Evolutionary conservation across 2,888 invertebrate genomes (phyloP).

Genomic region (Brenthis daphne): DNA sequence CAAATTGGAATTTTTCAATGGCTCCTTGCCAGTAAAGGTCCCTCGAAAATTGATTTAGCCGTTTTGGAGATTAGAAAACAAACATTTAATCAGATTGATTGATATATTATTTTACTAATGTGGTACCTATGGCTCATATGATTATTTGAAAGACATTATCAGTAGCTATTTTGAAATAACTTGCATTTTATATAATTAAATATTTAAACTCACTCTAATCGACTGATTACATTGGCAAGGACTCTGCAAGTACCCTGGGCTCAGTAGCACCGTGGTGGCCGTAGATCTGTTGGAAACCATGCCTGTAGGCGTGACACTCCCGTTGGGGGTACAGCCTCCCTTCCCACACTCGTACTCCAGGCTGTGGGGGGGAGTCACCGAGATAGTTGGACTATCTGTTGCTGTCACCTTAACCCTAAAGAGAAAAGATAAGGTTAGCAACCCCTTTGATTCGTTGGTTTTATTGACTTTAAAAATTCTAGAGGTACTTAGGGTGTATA

Average conservation of each 20-base stretch:
- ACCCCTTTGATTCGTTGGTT: no score
- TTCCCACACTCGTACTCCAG: slow-evolving; percentile 72
- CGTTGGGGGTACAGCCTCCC: slow-evolving; percentile 69
- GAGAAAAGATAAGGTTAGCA: slow-evolving; percentile 6
- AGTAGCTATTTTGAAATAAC: no score
- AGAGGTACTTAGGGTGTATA: no score
- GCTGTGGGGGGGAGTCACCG: slow-evolving; percentile 73
- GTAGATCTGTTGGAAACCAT: slow-evolving; percentile 67
- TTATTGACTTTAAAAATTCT: no score
- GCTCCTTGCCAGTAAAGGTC: no score
- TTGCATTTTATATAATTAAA: neutral
- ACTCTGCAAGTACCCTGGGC: slow-evolving; percentile 71
- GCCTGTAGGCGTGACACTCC: slow-evolving; percentile 72
- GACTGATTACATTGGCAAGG: slow-evolving; percentile 78
- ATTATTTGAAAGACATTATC: no score
- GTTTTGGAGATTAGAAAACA: no score
- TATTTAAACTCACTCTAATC: slow-evolving; percentile 58
- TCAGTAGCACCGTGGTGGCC: slow-evolving; percentile 70
- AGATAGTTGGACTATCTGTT: slow-evolving; percentile 75
- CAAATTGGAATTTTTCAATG: no score
- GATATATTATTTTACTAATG: no score
- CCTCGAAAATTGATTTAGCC: no score
- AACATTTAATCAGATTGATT: no score
- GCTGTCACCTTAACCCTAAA: slow-evolving; percentile 65
- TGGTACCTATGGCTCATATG: no score